Conservation (phyloP, 2,797 vertebrate species). For the Periophthalmus magnuspinnatus region DNA sequence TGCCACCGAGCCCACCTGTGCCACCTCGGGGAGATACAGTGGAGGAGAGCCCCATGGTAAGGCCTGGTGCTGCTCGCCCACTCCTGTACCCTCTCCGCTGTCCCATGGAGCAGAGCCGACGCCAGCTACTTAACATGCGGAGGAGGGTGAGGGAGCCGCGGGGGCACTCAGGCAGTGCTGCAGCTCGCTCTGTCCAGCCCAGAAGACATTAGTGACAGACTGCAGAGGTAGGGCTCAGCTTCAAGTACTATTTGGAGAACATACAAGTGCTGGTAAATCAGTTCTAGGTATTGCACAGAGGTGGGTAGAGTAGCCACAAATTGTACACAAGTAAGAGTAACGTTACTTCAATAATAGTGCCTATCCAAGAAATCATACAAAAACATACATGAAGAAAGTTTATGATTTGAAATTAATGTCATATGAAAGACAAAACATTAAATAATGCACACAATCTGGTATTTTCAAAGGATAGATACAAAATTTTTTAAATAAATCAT, state of each 20-base stretch:
- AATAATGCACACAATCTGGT: too few relatives aligned
- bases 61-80: not conserved
- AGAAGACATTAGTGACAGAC: constrained; percentile 1
- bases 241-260: not conserved
- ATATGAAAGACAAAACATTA: too few relatives aligned
- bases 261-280: not conserved
- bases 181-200: constrained; percentile 1
- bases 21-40: constrained; percentile 2
- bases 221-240: not conserved
- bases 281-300: not conserved
- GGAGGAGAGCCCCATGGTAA: not conserved
- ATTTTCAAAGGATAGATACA: too few relatives aligned
- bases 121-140: constrained; percentile 17
- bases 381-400: too few relatives aligned
- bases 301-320: too few relatives aligned
- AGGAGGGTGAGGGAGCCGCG: not conserved
- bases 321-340: too few relatives aligned
- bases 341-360: too few relatives aligned
- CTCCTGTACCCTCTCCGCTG: not conserved
- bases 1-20: constrained; percentile 5
- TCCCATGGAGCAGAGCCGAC: not conserved
- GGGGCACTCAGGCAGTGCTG: constrained; percentile 2
- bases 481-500: too few relatives aligned
- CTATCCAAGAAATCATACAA: too few relatives aligned
- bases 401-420: too few relatives aligned